These are phyloP conservation scores for Sitta europaea DNA, from an alignment of 2,113 vertebrate genomes.

Conservation along the genomic window DNA sequence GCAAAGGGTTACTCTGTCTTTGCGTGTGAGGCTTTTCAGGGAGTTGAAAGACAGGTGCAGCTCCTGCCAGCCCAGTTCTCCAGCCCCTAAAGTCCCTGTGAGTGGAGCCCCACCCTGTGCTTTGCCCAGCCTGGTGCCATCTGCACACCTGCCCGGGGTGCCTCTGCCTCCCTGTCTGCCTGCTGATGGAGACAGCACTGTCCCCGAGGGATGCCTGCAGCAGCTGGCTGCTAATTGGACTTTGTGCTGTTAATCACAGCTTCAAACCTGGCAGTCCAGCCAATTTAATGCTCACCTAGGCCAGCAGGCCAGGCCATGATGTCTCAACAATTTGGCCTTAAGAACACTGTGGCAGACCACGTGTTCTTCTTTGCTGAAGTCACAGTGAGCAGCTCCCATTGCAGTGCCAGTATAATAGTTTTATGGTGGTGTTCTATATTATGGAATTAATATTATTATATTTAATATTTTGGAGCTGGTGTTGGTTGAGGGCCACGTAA, in stretches of 20 bases:
- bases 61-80: not conserved
- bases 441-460: too few relatives aligned
- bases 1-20: not conserved
- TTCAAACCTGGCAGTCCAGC: not conserved
- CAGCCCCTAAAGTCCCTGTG: not conserved
- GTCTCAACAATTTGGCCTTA: not conserved
- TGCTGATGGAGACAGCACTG: not conserved
- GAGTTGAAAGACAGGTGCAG: not conserved
- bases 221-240: not conserved
- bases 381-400: not conserved
- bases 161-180: not conserved
- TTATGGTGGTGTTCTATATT: too few relatives aligned
- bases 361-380: not conserved
- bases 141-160: not conserved
- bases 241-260: not conserved
- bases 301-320: not conserved
- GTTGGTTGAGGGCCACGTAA: accelerated
- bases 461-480: too few relatives aligned
- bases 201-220: not conserved
- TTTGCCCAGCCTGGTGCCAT: not conserved
- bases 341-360: accelerated
- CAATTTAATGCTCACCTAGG: not conserved
- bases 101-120: not conserved
- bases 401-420: not conserved
- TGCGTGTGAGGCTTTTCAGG: not conserved